Evolutionary conservation across 2,797 vertebrate genomes (phyloP).

Genomic region (Cetoscarus ocellatus): DNA sequence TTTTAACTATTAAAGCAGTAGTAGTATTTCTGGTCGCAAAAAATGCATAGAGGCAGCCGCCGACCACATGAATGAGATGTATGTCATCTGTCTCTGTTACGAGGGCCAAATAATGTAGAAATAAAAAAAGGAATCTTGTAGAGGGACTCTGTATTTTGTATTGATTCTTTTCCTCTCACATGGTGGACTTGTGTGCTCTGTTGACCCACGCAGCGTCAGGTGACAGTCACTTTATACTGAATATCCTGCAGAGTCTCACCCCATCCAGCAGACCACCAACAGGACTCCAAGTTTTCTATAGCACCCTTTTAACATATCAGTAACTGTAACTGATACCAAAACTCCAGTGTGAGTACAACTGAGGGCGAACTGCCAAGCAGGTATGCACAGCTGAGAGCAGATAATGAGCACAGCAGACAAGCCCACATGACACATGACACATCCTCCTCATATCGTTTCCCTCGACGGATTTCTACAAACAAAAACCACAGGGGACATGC

Average conservation of each 20-base stretch:
- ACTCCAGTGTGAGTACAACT: constrained; percentile 21
- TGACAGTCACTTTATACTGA: constrained; percentile 38
- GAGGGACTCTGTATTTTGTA: background rate
- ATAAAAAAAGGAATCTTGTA: too few relatives aligned
- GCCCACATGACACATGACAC: background rate
- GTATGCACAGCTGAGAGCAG: background rate
- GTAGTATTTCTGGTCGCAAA: too few relatives aligned
- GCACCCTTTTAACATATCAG: constrained; percentile 25
- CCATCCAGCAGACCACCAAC: constrained; percentile 18
- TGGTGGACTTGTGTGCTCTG: constrained; percentile 12
- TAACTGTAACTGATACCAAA: constrained; percentile 53
- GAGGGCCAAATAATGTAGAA: too few relatives aligned
- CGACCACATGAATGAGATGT: too few relatives aligned
- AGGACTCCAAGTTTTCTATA: constrained; percentile 48
- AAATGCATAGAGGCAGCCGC: too few relatives aligned
- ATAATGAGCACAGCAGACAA: background rate
- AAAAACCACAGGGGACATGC: constrained; percentile 38
- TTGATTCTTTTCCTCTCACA: constrained; percentile 6
- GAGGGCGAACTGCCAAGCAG: background rate
- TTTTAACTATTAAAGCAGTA: too few relatives aligned
- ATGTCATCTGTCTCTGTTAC: too few relatives aligned
- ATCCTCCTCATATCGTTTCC: constrained; percentile 23
- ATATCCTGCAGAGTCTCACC: constrained; percentile 11
- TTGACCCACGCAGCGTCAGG: constrained; percentile 31
- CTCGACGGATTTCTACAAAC: constrained; percentile 38